Conservation (phyloP, 2,113 vertebrate species). For the Hemicordylus capensis region DNA sequence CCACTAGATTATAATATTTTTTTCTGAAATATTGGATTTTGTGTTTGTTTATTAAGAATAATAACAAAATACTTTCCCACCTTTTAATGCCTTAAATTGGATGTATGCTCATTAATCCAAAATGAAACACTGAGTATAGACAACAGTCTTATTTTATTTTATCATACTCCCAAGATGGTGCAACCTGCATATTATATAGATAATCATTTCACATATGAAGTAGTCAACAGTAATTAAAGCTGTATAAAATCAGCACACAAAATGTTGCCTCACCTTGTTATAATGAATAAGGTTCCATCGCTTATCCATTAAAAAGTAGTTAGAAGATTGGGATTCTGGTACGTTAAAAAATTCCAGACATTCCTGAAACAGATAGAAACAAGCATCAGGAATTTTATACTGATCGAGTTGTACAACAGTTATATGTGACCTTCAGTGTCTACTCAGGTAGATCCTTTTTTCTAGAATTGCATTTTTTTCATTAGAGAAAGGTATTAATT, state of each 20-base stretch:
- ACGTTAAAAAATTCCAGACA: constrained; percentile 99
- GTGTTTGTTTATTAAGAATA: too few relatives aligned
- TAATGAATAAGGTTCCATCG: constrained; percentile 99
- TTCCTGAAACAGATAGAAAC: constrained; percentile 79
- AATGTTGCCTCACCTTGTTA: constrained; percentile 83
- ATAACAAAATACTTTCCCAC: too few relatives aligned
- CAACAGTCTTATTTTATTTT: background rate
- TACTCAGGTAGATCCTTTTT: background rate
- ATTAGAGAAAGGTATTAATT: background rate
- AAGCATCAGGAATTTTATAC: constrained; percentile 19
- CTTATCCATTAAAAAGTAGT: constrained; percentile 99
- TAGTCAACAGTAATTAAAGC: background rate
- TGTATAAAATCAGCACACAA: background rate
- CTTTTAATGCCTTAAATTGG: too few relatives aligned
- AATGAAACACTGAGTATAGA: too few relatives aligned
- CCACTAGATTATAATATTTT: too few relatives aligned
- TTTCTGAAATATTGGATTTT: too few relatives aligned
- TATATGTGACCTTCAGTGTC: background rate
- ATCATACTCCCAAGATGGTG: background rate
- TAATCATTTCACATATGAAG: background rate
- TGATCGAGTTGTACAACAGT: background rate
- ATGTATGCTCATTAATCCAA: background rate
- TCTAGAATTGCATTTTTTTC: background rate
- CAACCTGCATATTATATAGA: background rate
- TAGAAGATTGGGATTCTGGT: constrained; percentile 92